Conservation (phyloP, 2,888 invertebrate species). For the Yponomeuta malinellus region DNA sequence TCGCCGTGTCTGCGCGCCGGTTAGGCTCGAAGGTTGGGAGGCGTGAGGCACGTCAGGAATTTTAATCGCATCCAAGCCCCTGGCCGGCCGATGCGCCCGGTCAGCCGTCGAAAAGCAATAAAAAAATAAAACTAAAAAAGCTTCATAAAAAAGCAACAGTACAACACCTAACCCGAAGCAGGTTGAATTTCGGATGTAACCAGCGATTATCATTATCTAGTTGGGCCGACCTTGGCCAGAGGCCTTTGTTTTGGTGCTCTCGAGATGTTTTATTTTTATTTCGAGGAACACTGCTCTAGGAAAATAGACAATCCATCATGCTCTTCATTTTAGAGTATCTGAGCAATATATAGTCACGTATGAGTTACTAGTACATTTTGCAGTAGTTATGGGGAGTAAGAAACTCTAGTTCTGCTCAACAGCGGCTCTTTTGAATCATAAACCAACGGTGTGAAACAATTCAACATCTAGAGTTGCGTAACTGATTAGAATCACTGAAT, state of each 20-base stretch:
- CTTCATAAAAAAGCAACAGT: conserved; percentile 12
- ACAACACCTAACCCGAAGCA: conserved; percentile 44
- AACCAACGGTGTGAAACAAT: not conserved
- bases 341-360: not conserved
- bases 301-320: too few relatives aligned
- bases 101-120: conserved; percentile 46
- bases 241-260: conserved; percentile 21
- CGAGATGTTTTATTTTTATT: not conserved
- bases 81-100: conserved; percentile 32
- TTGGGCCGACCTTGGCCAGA: conserved; percentile 21
- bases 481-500: conserved; percentile 32
- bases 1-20: conserved; percentile 45
- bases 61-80: conserved; percentile 70
- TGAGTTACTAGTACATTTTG: not conserved
- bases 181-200: conserved; percentile 54
- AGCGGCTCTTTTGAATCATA: not conserved
- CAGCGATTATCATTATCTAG: conserved; percentile 52
- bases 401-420: not conserved
- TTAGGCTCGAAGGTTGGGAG: conserved; percentile 45
- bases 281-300: not conserved
- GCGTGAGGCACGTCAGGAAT: conserved; percentile 71
- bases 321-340: too few relatives aligned
- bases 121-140: conserved; percentile 30
- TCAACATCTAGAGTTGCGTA: conserved; percentile 25
- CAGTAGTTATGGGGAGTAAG: not conserved